Evolutionary conservation across 1,140 invertebrate species (phyloP).

Genomic region (Eufriesea mexicana): DNA sequence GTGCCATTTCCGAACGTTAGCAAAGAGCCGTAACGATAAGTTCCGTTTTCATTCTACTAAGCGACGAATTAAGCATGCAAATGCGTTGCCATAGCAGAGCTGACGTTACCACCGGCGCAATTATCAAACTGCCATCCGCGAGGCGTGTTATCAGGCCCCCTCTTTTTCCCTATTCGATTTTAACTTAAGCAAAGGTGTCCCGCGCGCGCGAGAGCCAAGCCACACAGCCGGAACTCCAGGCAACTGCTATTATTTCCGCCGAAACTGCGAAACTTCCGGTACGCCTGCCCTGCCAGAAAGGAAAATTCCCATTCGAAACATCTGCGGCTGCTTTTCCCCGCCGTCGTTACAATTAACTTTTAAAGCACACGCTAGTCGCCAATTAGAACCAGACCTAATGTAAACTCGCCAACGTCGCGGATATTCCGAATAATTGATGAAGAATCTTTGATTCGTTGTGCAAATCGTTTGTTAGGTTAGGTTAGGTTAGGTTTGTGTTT

Average conservation of each 20-base stretch:
- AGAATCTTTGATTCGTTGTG: too few relatives aligned
- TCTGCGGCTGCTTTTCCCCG: slow-evolving; percentile 56
- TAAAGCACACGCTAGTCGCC: slow-evolving; percentile 44
- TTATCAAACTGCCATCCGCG: slow-evolving; percentile 20
- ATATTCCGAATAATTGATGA: too few relatives aligned
- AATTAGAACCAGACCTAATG: neutral
- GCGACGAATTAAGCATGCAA: slow-evolving; percentile 32
- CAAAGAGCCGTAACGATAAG: neutral
- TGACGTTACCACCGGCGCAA: neutral
- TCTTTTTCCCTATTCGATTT: slow-evolving; percentile 37
- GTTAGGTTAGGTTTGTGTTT: too few relatives aligned
- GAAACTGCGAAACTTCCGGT: slow-evolving; percentile 57
- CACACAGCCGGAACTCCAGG: slow-evolving; percentile 37
- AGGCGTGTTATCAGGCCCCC: slow-evolving; percentile 1
- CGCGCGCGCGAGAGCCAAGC: neutral
- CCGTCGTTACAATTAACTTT: slow-evolving; percentile 62
- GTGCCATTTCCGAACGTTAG: neutral
- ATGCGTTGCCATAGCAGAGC: neutral
- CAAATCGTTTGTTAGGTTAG: too few relatives aligned
- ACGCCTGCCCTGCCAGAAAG: slow-evolving; percentile 8
- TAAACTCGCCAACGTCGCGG: too few relatives aligned
- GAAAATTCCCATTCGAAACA: slow-evolving; percentile 64
- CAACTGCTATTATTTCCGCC: slow-evolving; percentile 57
- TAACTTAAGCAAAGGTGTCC: neutral
- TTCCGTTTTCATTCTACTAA: neutral